Conservation (phyloP, 2,888 invertebrate genomes). For the Acanthosepion lycidas region DNA sequence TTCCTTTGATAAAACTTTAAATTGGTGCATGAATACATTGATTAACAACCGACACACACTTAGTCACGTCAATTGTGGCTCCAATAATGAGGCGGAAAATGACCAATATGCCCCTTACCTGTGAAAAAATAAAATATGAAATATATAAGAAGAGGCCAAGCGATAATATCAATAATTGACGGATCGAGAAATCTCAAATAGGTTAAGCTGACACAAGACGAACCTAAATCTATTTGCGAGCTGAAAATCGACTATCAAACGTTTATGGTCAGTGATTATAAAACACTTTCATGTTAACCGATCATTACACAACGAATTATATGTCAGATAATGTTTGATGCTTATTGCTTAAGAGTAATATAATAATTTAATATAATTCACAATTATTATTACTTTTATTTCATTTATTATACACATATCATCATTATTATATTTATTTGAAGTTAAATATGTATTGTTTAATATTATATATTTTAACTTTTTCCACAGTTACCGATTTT, state of each 20-base stretch:
- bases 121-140: background rate
- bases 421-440: too few relatives aligned
- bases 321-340: background rate
- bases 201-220: background rate
- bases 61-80: background rate
- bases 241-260: background rate
- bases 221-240: background rate
- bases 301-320: background rate
- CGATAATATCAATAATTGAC: constrained; percentile 15
- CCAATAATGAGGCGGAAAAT: background rate
- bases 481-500: too few relatives aligned
- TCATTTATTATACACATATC: too few relatives aligned
- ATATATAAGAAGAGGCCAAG: background rate
- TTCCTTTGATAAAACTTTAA: background rate
- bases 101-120: background rate
- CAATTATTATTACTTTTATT: too few relatives aligned
- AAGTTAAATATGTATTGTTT: too few relatives aligned
- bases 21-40: background rate
- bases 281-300: background rate
- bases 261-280: background rate
- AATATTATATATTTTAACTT: too few relatives aligned
- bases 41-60: background rate
- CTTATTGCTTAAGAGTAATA: too few relatives aligned
- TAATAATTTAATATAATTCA: too few relatives aligned
- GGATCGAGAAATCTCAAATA: background rate